phyloP scores from a whole-genome alignment of 2,888 invertebrate genomes.

The Teleiodes luculella region DNA sequence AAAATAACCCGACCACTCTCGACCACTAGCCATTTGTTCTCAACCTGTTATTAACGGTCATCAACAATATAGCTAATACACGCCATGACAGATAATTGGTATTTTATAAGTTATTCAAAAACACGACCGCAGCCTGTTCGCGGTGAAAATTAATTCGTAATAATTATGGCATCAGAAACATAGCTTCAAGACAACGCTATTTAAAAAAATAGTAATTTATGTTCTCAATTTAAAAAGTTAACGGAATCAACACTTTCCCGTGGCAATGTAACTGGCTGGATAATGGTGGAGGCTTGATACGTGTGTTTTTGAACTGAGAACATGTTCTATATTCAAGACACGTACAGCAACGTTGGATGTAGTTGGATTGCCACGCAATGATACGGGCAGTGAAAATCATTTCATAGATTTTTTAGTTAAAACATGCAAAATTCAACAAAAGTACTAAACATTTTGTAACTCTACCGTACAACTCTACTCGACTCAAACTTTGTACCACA shows the following conservation, averaged over 20 bases:
- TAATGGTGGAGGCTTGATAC: slow-evolving; percentile 17
- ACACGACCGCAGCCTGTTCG: slow-evolving; percentile 22
- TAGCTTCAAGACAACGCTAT: not conserved
- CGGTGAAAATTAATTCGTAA: slow-evolving; percentile 23
- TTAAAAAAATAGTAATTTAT: slow-evolving; percentile 16
- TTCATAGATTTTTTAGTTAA: not conserved
- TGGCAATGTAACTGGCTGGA: slow-evolving; percentile 21
- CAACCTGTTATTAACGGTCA: slow-evolving; percentile 44
- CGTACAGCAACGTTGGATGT: slow-evolving; percentile 2
- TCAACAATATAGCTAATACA: slow-evolving; percentile 36
- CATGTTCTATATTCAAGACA: slow-evolving; percentile 21
- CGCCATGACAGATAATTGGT: slow-evolving; percentile 35
- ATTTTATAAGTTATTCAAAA: slow-evolving; percentile 33
- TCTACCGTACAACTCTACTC: no score
- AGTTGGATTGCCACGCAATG: slow-evolving; percentile 4
- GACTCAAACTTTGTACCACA: no score
- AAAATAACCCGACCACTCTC: slow-evolving; percentile 26
- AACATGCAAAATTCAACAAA: no score
- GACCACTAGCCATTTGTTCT: slow-evolving; percentile 26
- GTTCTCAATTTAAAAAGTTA: slow-evolving; percentile 20
- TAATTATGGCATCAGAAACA: slow-evolving; percentile 18
- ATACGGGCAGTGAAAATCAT: not conserved
- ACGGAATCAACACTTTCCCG: slow-evolving; percentile 22
- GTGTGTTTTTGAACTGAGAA: slow-evolving; percentile 23
- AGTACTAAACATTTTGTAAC: no score